Percentiles rank a stretch among this genome's conserved stretches.
These are phyloP conservation scores for Phenganax stokvisi DNA, from an alignment of 92 coral and sea anemone genomes.

Conservation along the genomic window DNA sequence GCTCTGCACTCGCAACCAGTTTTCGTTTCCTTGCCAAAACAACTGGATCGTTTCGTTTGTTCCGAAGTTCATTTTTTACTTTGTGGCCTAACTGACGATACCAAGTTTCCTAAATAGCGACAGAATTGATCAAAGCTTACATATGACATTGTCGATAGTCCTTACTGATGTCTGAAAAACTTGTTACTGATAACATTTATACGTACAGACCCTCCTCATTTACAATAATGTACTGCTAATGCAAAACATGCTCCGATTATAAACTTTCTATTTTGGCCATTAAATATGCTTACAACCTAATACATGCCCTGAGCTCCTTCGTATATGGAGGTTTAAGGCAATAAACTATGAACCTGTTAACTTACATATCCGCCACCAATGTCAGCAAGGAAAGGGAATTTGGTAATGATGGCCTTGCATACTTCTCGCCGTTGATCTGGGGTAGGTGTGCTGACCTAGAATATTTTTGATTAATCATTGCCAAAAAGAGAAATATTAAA, in stretches of 20 bases:
- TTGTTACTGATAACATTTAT: too few relatives aligned
- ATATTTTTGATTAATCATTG: background rate
- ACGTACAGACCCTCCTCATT: too few relatives aligned
- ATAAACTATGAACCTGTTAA: background rate
- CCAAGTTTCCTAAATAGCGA: background rate
- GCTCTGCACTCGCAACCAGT: background rate
- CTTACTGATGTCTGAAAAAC: too few relatives aligned
- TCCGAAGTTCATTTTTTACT: background rate
- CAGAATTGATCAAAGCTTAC: background rate
- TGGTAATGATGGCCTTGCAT: constrained; percentile 1
- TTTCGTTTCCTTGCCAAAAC: constrained; percentile 10
- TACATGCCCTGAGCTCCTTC: too few relatives aligned
- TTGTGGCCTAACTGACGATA: constrained; percentile 2
- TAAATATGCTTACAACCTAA: too few relatives aligned
- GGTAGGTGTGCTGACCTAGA: constrained; percentile 15
- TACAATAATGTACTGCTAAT: too few relatives aligned
- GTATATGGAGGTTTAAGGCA: background rate
- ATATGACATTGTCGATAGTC: too few relatives aligned
- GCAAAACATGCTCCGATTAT: too few relatives aligned
- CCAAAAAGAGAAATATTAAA: background rate
- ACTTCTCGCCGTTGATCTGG: constrained; percentile 22
- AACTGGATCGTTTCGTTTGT: background rate
- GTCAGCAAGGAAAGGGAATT: background rate
- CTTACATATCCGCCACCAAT: constrained; percentile 14
- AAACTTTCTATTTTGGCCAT: too few relatives aligned